Evolutionary conservation across 2,888 invertebrate species (phyloP).

Genomic region (Omphaloscelis lunosa): DNA sequence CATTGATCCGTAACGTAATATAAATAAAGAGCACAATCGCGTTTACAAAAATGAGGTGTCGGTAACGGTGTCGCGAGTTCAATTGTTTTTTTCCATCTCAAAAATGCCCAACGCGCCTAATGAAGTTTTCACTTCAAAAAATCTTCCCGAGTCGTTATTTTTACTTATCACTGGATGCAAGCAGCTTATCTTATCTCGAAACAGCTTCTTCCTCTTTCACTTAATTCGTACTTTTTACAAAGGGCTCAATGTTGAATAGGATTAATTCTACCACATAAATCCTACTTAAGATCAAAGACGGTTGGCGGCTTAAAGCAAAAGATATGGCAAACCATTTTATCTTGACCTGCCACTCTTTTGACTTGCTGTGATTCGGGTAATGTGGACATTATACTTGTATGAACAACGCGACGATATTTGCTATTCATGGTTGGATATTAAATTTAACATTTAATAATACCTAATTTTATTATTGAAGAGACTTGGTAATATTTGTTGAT

Average conservation of each 20-base stretch:
- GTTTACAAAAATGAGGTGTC: too few relatives aligned
- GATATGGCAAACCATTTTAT: slow-evolving; percentile 41
- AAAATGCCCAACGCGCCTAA: too few relatives aligned
- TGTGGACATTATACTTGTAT: slow-evolving; percentile 47
- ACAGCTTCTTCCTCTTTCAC: slow-evolving; percentile 55
- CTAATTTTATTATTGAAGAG: background rate
- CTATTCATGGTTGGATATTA: background rate
- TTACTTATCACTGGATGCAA: slow-evolving; percentile 54
- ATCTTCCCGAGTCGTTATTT: slow-evolving; percentile 43
- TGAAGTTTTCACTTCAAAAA: too few relatives aligned
- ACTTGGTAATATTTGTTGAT: background rate
- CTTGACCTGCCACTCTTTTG: slow-evolving; percentile 44
- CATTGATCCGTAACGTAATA: too few relatives aligned
- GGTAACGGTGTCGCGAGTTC: too few relatives aligned
- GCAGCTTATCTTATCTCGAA: slow-evolving; percentile 61
- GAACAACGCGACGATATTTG: slow-evolving; percentile 18
- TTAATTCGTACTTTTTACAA: slow-evolving; percentile 75
- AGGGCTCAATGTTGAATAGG: slow-evolving; percentile 78
- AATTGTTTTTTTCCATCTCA: too few relatives aligned
- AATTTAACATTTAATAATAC: background rate
- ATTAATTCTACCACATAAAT: slow-evolving; percentile 83
- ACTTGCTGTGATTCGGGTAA: slow-evolving; percentile 35
- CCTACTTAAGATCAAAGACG: slow-evolving; percentile 72
- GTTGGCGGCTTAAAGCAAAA: slow-evolving; percentile 44
- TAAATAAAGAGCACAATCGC: too few relatives aligned